These are phyloP conservation scores for Leptestheria dahalacensis DNA, from an alignment of 1,140 invertebrate genomes.

Conservation along the genomic window DNA sequence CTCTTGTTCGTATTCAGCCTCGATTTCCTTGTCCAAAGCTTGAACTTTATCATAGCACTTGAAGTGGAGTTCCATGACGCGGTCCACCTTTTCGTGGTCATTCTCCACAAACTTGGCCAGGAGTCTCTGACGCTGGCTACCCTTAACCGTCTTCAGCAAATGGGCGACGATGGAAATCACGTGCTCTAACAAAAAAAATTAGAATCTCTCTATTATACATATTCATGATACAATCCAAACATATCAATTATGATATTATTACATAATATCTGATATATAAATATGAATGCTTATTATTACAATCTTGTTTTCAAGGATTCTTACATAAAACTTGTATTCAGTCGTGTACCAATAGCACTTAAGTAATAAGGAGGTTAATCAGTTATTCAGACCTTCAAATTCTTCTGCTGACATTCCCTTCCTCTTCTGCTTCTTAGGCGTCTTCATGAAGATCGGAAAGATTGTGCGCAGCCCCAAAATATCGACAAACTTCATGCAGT, in stretches of 20 bases:
- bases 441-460: slow-evolving; percentile 98
- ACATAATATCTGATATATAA: neutral
- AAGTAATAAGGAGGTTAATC: slow-evolving; percentile 16
- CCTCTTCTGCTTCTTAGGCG: slow-evolving; percentile 71
- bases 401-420: slow-evolving; percentile 74
- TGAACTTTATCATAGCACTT: slow-evolving; percentile 93
- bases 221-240: neutral
- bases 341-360: slow-evolving; percentile 13
- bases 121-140: slow-evolving; percentile 72
- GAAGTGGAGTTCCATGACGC: slow-evolving; percentile 89
- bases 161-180: slow-evolving; percentile 86
- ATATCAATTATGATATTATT: neutral
- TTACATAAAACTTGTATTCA: too few species aligned
- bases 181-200: slow-evolving; percentile 50
- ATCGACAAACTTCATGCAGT: slow-evolving; percentile 97
- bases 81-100: slow-evolving; percentile 95
- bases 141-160: slow-evolving; percentile 81
- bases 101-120: slow-evolving; percentile 95
- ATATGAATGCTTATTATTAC: neutral
- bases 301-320: too few species aligned
- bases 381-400: slow-evolving; percentile 79
- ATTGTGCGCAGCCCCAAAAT: slow-evolving; percentile 90
- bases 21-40: slow-evolving; percentile 59
- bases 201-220: neutral
- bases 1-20: slow-evolving; percentile 36